Evolutionary conservation across 2,888 invertebrate genomes (phyloP), one percentile per base, ranked within the genome.

Genomic region (Dicranocentrus wangi): DNA sequence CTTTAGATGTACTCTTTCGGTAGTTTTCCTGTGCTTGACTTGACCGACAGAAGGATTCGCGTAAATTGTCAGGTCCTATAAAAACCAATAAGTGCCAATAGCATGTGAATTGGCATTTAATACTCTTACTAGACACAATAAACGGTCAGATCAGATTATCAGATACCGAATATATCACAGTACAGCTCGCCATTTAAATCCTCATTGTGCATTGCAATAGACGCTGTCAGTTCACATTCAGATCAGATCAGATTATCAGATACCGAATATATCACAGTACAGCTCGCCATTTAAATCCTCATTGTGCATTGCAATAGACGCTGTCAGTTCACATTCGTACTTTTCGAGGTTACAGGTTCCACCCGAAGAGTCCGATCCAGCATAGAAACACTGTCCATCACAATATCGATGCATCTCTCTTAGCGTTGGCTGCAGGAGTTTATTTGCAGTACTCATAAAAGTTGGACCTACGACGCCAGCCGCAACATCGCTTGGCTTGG

Each of bases 371-470:
- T 43, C 10, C 10, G 13, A 1, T 3, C 51, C 51, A 23, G 51
- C 66, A 25, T 76, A 76, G 27, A 76, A 76, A 15, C 76, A 76
- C 47, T 76, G 76, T 15, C 76, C 76, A 76, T 76, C 76, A 61
- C 76, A 76, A 13, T 51, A 47, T 2, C 69, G 43, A 19, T 60
- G 58, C 68, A 76, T 76, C 21, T 76, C 76, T 21, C 76, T 19
- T 3, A 76, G 28, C n/a, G 19, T 60, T 1, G 76, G 60, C 1
- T 51, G 2, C 21, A 76, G 51, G 0, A 47, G 17, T 39, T 32
- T 61, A 17, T 61, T 27, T 17, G 1, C 15, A 17, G 32, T 60
- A 42, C 39, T 70, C 1, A 25, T 27, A 27, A 25, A 23, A 1
- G 2, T 58, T 2, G 58, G 25, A 3, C 3, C 25, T 8, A 13